These are phyloP conservation scores for Philopotamus ludificatus DNA, from an alignment of 1,140 invertebrate genomes.

Conservation along the genomic window DNA sequence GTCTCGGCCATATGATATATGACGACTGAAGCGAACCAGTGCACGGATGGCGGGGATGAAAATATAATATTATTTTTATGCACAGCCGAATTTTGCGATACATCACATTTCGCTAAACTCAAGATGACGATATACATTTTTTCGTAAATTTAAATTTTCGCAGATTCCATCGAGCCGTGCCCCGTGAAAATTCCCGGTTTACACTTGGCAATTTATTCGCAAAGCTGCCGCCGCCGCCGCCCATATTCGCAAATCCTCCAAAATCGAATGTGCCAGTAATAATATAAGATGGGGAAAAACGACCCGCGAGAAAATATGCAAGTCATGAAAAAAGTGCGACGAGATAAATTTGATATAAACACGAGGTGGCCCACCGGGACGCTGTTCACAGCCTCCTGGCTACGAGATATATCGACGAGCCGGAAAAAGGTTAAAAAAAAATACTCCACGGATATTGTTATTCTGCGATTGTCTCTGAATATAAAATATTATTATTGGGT, in stretches of 20 bases:
- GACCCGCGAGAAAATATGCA: conserved; percentile 35
- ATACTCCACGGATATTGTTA: conserved; percentile 39
- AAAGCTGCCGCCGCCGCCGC: conserved; percentile 31
- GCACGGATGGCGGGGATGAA: neutral
- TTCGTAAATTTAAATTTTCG: too few species aligned
- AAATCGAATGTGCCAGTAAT: conserved; percentile 37
- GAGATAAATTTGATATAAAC: conserved; percentile 41
- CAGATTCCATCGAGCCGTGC: conserved; percentile 31
- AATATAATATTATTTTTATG: conserved; percentile 7
- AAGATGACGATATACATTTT: too few species aligned
- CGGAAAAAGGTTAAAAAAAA: conserved; percentile 22
- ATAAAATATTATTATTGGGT: conserved; percentile 44
- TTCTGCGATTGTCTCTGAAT: conserved; percentile 43
- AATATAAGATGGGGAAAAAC: conserved; percentile 7
- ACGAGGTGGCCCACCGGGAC: conserved; percentile 26
- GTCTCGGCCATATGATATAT: conserved; percentile 30
- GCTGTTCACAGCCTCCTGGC: conserved; percentile 37
- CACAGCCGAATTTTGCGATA: neutral
- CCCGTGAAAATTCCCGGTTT: conserved; percentile 17
- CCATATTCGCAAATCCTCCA: conserved; percentile 33
- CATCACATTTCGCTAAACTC: neutral
- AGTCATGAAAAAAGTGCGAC: conserved; percentile 41
- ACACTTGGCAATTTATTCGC: conserved; percentile 29
- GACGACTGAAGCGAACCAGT: conserved; percentile 7
- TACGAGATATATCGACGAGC: conserved; percentile 37